Percentiles rank a stretch among this genome's conserved stretches.
phyloP scores from a whole-genome alignment of 2,888 invertebrate species.

The Smittia sp. region DNA sequence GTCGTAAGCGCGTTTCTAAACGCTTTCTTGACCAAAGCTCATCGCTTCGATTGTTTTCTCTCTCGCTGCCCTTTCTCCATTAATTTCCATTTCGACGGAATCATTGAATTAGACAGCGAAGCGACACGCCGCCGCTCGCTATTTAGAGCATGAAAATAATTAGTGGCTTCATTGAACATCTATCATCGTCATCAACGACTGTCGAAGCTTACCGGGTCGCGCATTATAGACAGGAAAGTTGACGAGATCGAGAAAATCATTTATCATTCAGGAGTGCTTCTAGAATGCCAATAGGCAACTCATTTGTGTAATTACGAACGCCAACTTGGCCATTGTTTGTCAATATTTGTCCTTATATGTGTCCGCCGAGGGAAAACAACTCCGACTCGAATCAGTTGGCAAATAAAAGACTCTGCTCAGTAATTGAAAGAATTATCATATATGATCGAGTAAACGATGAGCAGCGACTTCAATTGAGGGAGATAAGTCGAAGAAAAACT shows the following conservation, averaged over 20 bases:
- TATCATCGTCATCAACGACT: conserved; percentile 22
- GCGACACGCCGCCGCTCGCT: not conserved
- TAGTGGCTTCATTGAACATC: conserved; percentile 41
- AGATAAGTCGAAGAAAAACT: not conserved
- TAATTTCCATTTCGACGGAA: not conserved
- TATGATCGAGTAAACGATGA: not conserved
- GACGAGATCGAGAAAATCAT: conserved; percentile 30
- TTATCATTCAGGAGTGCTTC: conserved; percentile 29
- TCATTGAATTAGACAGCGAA: conserved; percentile 21
- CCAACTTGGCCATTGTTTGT: conserved; percentile 35
- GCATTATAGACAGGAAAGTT: not conserved
- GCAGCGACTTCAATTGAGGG: not conserved
- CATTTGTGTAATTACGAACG: conserved; percentile 39
- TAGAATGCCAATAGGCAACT: conserved; percentile 29
- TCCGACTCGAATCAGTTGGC: not conserved
- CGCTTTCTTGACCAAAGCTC: conserved; percentile 22
- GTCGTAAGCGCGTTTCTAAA: not conserved
- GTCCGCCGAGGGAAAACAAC: not conserved
- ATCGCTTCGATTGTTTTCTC: conserved; percentile 31
- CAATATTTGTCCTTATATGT: conserved; percentile 40
- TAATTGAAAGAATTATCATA: conserved; percentile 26
- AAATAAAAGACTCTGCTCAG: conserved; percentile 1
- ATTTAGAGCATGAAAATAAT: conserved; percentile 41
- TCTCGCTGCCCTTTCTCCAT: not conserved
- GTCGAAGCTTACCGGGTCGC: conserved; percentile 16